phyloP scores from a whole-genome alignment of 1,140 invertebrate genomes.

The Phortica variegata region DNA sequence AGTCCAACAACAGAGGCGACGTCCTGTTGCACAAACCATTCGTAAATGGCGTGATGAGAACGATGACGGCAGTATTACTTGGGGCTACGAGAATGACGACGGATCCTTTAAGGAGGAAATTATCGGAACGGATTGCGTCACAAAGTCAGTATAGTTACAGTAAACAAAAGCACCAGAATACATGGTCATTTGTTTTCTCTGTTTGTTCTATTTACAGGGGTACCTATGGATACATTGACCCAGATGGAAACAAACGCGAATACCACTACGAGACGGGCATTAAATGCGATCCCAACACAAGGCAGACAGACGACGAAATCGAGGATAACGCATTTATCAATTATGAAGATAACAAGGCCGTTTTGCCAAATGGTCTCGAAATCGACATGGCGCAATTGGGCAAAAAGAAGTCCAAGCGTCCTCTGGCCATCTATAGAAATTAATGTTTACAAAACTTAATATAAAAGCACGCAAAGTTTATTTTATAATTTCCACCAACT shows the following conservation, averaged over 20 bases:
- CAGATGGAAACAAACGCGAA: constrained; percentile 72
- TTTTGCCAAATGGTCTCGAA: constrained; percentile 69
- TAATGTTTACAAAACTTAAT: constrained; percentile 35
- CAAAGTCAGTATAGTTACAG: constrained; percentile 48
- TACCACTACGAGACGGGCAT: constrained; percentile 74
- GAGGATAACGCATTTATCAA: constrained; percentile 72
- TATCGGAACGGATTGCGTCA: constrained; percentile 77
- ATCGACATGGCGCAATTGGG: constrained; percentile 70
- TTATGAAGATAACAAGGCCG: constrained; percentile 70
- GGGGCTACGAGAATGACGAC: constrained; percentile 80
- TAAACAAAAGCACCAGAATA: neutral
- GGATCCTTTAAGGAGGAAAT: constrained; percentile 76
- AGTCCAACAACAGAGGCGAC: constrained; percentile 35
- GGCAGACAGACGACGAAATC: constrained; percentile 62
- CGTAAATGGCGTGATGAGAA: constrained; percentile 77
- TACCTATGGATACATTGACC: constrained; percentile 81
- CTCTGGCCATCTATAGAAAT: constrained; percentile 35
- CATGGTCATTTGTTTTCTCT: neutral
- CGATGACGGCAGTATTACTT: constrained; percentile 78
- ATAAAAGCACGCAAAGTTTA: constrained; percentile 18
- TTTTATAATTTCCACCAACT: too few species aligned
- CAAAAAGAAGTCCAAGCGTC: constrained; percentile 69
- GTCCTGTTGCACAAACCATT: constrained; percentile 70
- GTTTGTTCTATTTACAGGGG: constrained; percentile 58
- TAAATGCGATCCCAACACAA: constrained; percentile 65